Evolutionary conservation across 30 jellyfish, hydroid and myxozoan genomes (phyloP).

Genomic region (Hydractinia symbiolongicarpus): DNA sequence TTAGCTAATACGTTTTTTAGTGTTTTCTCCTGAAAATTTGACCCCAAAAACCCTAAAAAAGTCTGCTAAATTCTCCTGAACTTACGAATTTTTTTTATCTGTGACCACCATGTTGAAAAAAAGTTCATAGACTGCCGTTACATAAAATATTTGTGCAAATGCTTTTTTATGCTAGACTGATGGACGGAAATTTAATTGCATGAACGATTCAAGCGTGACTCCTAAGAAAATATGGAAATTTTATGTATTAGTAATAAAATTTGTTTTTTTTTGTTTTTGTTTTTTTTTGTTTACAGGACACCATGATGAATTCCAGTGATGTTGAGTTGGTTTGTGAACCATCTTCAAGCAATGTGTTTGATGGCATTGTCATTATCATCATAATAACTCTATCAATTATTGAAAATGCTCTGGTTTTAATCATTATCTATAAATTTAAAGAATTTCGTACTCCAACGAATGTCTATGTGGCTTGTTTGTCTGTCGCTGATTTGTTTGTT

Average conservation of each 20-base stretch:
- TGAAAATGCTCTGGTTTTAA: constrained; percentile 11
- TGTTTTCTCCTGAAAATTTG: too few relatives aligned
- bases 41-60: too few relatives aligned
- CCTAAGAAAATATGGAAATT: background rate
- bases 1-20: too few relatives aligned
- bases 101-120: too few relatives aligned
- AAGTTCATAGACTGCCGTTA: too few relatives aligned
- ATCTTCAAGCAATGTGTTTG: background rate
- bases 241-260: background rate
- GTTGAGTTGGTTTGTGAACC: too few relatives aligned
- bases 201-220: background rate
- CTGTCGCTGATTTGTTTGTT: constrained; percentile 23
- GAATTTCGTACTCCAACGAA: constrained; percentile 28
- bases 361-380: background rate
- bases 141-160: too few relatives aligned
- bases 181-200: too few relatives aligned
- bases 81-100: too few relatives aligned
- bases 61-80: too few relatives aligned
- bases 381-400: background rate
- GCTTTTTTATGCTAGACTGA: too few relatives aligned
- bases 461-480: constrained; percentile 15
- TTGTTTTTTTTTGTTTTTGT: background rate
- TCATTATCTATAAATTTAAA: background rate
- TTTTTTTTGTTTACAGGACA: background rate
- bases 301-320: background rate